Conservation (phyloP, 2,888 invertebrate genomes). For the Nomada fabriciana region DNA sequence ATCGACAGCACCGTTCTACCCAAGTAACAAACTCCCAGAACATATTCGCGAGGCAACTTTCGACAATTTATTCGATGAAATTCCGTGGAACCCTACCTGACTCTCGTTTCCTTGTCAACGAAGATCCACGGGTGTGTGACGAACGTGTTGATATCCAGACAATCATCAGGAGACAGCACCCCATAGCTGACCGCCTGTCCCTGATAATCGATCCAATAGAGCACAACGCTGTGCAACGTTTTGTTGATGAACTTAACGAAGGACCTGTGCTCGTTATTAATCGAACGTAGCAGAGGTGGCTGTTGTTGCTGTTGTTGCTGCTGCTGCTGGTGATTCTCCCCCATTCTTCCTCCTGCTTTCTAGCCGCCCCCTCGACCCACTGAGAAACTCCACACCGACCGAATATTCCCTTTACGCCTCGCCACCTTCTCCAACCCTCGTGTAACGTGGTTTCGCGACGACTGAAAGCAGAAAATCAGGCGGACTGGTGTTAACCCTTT, state of each 20-base stretch:
- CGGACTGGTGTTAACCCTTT: conserved; percentile 28
- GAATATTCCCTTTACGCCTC: conserved; percentile 2
- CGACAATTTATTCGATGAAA: neutral
- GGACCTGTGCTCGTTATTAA: conserved; percentile 77
- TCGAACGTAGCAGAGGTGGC: conserved; percentile 73
- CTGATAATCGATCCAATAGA: conserved; percentile 92
- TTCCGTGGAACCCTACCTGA: conserved; percentile 82
- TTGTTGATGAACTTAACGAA: conserved; percentile 88
- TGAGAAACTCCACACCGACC: neutral
- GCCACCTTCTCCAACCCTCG: conserved; percentile 31
- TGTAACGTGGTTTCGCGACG: conserved; percentile 36
- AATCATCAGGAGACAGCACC: conserved; percentile 86
- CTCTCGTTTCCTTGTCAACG: conserved; percentile 89
- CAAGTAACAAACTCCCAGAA: no score
- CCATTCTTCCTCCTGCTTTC: conserved; percentile 57
- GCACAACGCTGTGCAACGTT: conserved; percentile 86
- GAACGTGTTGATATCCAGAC: conserved; percentile 90
- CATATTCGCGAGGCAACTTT: no score
- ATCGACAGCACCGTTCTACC: no score
- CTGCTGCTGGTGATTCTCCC: conserved; percentile 40
- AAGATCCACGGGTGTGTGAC: conserved; percentile 95
- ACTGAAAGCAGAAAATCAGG: conserved; percentile 54
- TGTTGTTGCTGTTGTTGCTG: conserved; percentile 13
- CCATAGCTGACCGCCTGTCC: conserved; percentile 88
- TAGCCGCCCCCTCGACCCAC: neutral